A percentile compares a stretch with the other conserved stretches of the same genome.
Conservation (phyloP, 1,140 invertebrate species). For the Amphibalanus amphitrite region DNA sequence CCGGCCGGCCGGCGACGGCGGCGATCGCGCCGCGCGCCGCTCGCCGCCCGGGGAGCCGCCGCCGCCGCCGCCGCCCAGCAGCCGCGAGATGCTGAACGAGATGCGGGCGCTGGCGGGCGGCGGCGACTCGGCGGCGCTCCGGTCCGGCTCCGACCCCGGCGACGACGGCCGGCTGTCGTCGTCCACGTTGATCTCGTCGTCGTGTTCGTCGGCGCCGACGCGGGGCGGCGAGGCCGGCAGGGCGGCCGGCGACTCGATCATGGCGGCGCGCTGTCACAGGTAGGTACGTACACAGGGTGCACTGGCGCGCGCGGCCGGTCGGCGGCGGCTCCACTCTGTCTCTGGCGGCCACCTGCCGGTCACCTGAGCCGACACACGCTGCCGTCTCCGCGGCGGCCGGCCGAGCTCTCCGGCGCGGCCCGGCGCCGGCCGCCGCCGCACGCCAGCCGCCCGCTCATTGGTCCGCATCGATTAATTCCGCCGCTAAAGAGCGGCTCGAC, state of each 20-base stretch:
- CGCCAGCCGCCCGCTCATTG: neutral
- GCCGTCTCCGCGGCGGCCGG: neutral
- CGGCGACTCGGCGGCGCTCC: no score
- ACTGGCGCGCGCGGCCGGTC: no score
- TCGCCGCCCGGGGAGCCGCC: slow-evolving; percentile 30
- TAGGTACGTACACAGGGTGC: no score
- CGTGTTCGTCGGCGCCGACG: slow-evolving; percentile 10
- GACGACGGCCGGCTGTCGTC: slow-evolving; percentile 17
- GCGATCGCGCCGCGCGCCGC: slow-evolving; percentile 28
- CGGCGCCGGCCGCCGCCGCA: no score
- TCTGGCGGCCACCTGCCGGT: neutral
- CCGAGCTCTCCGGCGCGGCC: no score
- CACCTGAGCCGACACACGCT: neutral
- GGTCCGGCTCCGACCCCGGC: neutral
- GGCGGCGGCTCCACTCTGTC: neutral
- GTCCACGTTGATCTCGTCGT: slow-evolving; percentile 20
- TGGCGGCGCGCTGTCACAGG: neutral
- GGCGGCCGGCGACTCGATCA: neutral
- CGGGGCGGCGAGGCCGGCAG: no score
- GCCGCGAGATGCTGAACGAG: slow-evolving; percentile 19
- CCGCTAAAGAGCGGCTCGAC: neutral
- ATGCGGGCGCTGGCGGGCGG: slow-evolving; percentile 11
- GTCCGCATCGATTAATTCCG: neutral
- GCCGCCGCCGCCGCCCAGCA: slow-evolving; percentile 29
- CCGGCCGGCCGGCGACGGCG: slow-evolving; percentile 25